phyloP scores from a whole-genome alignment of 2,888 invertebrate species.

The Netelia fuscicornis region DNA sequence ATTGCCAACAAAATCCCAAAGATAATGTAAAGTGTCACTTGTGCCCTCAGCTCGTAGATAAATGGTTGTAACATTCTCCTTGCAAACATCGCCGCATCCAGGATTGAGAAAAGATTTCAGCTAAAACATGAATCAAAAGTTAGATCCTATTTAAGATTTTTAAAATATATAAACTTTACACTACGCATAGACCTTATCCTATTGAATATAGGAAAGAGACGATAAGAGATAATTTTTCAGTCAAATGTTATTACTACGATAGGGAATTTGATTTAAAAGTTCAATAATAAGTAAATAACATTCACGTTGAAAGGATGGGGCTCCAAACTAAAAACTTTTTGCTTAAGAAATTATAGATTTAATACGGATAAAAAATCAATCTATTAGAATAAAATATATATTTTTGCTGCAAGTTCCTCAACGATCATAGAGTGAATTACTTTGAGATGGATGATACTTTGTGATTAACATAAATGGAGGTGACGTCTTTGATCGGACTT shows the following conservation, averaged over 20 bases:
- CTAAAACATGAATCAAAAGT: slow-evolving; percentile 71
- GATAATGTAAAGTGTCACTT: slow-evolving; percentile 88
- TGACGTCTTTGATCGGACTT: slow-evolving; percentile 48
- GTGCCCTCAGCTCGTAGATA: slow-evolving; percentile 87
- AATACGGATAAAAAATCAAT: not conserved
- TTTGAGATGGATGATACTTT: not conserved
- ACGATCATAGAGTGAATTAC: not conserved
- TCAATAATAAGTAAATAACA: not conserved
- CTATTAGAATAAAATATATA: not conserved
- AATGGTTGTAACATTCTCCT: slow-evolving; percentile 83
- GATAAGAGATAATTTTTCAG: not conserved
- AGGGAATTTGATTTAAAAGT: too few relatives aligned
- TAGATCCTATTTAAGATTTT: too few relatives aligned
- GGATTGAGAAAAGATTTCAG: slow-evolving; percentile 80
- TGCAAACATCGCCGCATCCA: slow-evolving; percentile 81
- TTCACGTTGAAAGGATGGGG: not conserved
- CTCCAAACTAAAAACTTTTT: not conserved
- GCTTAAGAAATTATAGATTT: not conserved
- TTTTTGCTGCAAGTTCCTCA: too few relatives aligned
- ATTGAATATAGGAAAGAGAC: not conserved
- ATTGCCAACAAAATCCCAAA: slow-evolving; percentile 89
- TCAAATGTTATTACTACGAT: too few relatives aligned
- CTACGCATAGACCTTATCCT: not conserved
- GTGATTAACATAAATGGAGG: not conserved
- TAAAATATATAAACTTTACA: not conserved